Conservation (phyloP, 2,113 vertebrate genomes). For the Solea solea region DNA sequence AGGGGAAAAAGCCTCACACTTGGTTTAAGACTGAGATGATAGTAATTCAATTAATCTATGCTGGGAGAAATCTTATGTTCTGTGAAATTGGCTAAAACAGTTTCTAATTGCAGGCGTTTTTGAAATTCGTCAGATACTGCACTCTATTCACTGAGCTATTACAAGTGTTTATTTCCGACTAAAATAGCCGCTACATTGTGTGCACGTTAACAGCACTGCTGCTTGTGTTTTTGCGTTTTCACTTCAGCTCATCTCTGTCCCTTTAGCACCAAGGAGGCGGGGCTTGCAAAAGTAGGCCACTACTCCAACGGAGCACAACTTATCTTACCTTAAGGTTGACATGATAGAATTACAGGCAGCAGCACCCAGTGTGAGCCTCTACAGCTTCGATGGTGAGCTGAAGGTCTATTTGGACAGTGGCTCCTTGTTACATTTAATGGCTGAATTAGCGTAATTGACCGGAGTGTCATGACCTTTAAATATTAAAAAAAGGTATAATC, state of each 20-base stretch:
- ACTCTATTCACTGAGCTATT: too few relatives aligned
- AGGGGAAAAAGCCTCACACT: too few relatives aligned
- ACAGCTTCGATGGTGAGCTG: background rate
- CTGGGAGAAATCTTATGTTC: slow-evolving; percentile 1
- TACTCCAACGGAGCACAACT: slow-evolving; percentile 45
- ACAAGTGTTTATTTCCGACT: too few relatives aligned
- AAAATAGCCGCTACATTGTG: too few relatives aligned
- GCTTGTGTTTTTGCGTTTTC: background rate
- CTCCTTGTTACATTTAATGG: slow-evolving; percentile 28
- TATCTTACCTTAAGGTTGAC: slow-evolving; percentile 24
- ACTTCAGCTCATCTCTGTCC: slow-evolving; percentile 27
- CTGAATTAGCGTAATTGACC: slow-evolving; percentile 16
- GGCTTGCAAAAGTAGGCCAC: slow-evolving; percentile 47
- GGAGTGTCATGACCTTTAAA: slow-evolving; percentile 26
- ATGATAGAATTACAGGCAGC: slow-evolving; percentile 41
- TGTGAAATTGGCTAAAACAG: slow-evolving; percentile 31
- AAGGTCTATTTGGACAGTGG: slow-evolving; percentile 13
- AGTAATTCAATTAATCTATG: slow-evolving; percentile 16
- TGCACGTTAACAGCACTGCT: too few relatives aligned
- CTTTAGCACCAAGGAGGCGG: slow-evolving; percentile 20
- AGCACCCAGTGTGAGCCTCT: background rate
- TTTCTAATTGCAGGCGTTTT: background rate
- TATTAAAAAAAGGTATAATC: slow-evolving; percentile 8
- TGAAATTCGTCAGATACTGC: too few relatives aligned
- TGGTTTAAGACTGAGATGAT: background rate